phyloP scores from a whole-genome alignment of 2,797 vertebrate genomes.

The Okamejei kenojei region DNA sequence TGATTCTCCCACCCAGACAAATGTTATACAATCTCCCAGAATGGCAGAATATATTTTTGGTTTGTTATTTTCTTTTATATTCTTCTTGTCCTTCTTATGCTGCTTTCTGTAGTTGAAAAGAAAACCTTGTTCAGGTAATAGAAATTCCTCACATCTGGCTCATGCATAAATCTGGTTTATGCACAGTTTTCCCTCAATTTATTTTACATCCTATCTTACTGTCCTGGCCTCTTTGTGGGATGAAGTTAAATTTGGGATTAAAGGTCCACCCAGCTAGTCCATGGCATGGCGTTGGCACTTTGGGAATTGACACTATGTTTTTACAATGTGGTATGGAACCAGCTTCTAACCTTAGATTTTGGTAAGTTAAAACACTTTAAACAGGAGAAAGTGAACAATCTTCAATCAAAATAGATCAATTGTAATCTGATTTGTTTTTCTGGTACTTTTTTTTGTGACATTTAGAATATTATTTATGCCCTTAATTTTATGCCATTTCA shows the following conservation, averaged over 20 bases:
- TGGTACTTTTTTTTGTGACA: not conserved
- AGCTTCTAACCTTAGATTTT: not conserved
- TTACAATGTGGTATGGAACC: not conserved
- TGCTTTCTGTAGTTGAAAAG: not conserved
- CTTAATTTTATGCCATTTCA: not conserved
- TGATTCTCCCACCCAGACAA: not conserved
- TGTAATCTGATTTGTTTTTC: not conserved
- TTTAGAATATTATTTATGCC: not conserved
- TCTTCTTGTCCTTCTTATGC: not conserved
- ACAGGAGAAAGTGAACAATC: not conserved
- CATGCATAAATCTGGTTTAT: not conserved
- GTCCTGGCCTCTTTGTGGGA: not conserved
- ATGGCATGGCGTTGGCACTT: not conserved
- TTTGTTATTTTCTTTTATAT: not conserved
- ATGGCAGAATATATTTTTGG: not conserved
- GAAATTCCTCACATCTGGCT: not conserved
- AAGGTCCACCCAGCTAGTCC: not conserved
- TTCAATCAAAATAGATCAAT: not conserved
- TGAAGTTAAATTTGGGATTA: not conserved
- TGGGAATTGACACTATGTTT: not conserved
- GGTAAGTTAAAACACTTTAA: not conserved
- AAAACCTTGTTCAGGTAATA: not conserved
- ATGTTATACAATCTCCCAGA: not conserved
- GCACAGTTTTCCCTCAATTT: not conserved
- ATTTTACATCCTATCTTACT: not conserved